Evolutionary conservation across 2,797 vertebrate species (phyloP).

Genomic region (Pseudochromis fuscus): DNA sequence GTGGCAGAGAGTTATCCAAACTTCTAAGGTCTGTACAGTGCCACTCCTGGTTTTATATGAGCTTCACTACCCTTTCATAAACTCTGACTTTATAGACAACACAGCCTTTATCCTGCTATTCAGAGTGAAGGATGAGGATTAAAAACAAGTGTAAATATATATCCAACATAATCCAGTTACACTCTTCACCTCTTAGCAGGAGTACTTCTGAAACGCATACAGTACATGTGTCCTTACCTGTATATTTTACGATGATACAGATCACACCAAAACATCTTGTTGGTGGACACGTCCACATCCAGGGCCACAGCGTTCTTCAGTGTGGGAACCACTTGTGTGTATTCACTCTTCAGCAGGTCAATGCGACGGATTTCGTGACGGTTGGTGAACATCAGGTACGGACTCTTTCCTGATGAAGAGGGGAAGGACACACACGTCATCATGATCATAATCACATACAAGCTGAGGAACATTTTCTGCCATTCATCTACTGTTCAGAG

Average conservation of each 20-base stretch:
- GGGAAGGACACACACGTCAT: conserved; percentile 6
- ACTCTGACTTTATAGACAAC: background rate
- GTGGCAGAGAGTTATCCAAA: conserved; percentile 25
- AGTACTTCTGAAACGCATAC: no score
- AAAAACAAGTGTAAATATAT: no score
- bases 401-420: conserved; percentile 88
- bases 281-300: conserved; percentile 95
- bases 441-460: background rate
- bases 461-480: background rate
- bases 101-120: background rate
- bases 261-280: conserved; percentile 98
- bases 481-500: conserved; percentile 25
- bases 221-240: conserved; percentile 84
- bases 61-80: background rate
- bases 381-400: conserved; percentile 97
- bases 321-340: conserved; percentile 93
- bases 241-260: conserved; percentile 96
- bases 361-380: conserved; percentile 96
- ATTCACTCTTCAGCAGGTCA: conserved; percentile 93
- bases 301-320: conserved; percentile 97
- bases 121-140: no score
- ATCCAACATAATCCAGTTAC: no score
- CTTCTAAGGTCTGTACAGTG: conserved; percentile 18
- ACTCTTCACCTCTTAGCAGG: background rate
- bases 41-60: background rate